A percentile compares a stretch with the other conserved stretches of the same genome.
Evolutionary conservation across 23 tunicate genomes (phyloP).

Genomic region (Styela clava): DNA sequence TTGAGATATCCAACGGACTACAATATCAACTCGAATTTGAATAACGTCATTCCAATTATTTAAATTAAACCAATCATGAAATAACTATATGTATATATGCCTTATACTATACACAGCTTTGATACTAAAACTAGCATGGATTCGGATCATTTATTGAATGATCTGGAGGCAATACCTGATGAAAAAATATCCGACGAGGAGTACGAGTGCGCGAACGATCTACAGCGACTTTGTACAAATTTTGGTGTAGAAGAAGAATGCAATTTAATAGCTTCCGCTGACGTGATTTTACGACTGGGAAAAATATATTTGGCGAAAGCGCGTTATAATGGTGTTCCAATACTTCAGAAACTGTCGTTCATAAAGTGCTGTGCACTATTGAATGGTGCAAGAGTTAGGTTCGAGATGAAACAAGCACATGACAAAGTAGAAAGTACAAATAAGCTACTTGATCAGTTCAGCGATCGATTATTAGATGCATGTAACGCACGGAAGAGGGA

Average conservation of each 20-base stretch:
- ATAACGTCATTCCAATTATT: too few species aligned
- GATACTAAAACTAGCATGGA: too few species aligned
- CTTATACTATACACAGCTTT: too few species aligned
- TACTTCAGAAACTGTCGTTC: conserved; percentile 36
- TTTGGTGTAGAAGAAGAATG: conserved; percentile 37
- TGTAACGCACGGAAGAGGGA: background rate
- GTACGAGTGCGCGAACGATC: conserved; percentile 3
- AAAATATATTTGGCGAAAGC: conserved; percentile 22
- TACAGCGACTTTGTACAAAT: conserved; percentile 32
- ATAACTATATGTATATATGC: too few species aligned
- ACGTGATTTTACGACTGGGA: conserved; percentile 41
- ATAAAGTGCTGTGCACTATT: conserved; percentile 44
- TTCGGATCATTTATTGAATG: too few species aligned
- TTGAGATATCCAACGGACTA: too few species aligned
- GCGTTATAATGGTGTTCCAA: background rate
- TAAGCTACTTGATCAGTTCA: background rate
- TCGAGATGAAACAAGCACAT: background rate
- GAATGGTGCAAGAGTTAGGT: conserved; percentile 33
- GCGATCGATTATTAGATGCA: background rate
- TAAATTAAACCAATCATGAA: too few species aligned
- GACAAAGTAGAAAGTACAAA: background rate
- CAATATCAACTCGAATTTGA: too few species aligned
- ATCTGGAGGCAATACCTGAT: background rate
- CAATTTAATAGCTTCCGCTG: conserved; percentile 35
- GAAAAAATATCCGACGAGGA: conserved; percentile 2